Evolutionary conservation across 2,797 vertebrate species (phyloP), one percentile per base, ranked within the genome.

Genomic region (Enteromius thamalakanensis): DNA sequence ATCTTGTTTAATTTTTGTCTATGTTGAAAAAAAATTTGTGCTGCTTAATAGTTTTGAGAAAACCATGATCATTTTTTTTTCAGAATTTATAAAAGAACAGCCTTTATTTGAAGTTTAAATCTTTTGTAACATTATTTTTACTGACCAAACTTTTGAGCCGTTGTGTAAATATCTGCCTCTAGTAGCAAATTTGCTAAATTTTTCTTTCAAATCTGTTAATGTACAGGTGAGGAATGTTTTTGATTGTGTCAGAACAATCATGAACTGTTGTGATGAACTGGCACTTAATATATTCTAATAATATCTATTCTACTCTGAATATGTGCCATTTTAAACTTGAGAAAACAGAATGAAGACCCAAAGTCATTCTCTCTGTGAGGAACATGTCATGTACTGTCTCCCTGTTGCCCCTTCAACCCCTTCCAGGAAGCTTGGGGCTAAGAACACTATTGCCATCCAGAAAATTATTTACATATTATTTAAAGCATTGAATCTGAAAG

Each of bases 381-480:
- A 12, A 32, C 32, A 42, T 79, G 68, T 64, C 80, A 75, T 37
- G 26, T 26, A 29, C 51, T 42, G 65, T 55, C 65, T 47, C 51
- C n/a, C 23, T 32, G 4, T 51, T 14, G 5, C 47, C 26, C 34
- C 72, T 58, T 81, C 23, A 32, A 51, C 40, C 19, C 76, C 80
- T 82, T 19, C 34, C n/a, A 68, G 64, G 26, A 55, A 65, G 67
- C 79, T 62, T 47, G 2, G 15, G 77, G 78, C 68, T 53, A 53
- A 85, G 71, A 88, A 83, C 72, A 81, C 80, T 65, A 76, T 79
- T 51, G 51, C 29, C 40, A 26, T 79, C 60, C 42, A 34, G 81
- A 87, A 70, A 85, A 85, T 87, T 79, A 86, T 86, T 81, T 62
- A 88, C 29, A 74, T 26, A 6, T 69, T 74, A 83, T 83, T 79